Evolutionary conservation across 2,797 vertebrate genomes (phyloP).

Genomic region (Gadopsis marmoratus): DNA sequence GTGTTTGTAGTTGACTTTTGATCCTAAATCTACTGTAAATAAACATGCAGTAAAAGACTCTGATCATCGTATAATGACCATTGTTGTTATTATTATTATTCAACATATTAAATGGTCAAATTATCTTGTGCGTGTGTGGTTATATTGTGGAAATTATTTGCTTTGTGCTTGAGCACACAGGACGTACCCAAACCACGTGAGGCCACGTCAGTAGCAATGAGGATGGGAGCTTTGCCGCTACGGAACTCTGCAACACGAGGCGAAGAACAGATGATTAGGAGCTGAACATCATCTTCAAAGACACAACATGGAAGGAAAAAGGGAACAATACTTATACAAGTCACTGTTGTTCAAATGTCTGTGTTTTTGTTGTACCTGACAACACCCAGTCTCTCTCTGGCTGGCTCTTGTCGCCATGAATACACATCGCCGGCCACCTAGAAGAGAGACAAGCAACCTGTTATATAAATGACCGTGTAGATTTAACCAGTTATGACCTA

Average conservation of each 20-base stretch:
- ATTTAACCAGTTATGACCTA: background rate
- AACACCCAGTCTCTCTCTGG: conserved; percentile 97
- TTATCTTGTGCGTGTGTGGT: conserved; percentile 9
- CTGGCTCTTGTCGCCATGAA: conserved; percentile 99
- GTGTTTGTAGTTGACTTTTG: conserved; percentile 25
- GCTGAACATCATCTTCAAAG: background rate
- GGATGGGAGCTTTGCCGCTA: conserved; percentile 97
- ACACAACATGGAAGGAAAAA: background rate
- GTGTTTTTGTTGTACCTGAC: conserved; percentile 59
- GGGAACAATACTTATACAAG: background rate
- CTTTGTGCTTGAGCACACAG: conserved; percentile 75
- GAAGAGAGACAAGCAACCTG: conserved; percentile 5
- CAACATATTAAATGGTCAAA: conserved; percentile 13
- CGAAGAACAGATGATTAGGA: background rate
- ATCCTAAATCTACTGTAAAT: conserved; percentile 15
- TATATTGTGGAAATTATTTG: conserved; percentile 7
- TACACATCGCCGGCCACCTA: conserved; percentile 99
- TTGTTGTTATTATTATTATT: background rate
- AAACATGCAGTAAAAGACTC: conserved; percentile 41
- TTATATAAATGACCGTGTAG: background rate
- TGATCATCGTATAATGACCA: conserved; percentile 1
- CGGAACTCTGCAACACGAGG: conserved; percentile 90
- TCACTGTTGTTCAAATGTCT: background rate
- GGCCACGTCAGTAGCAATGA: conserved; percentile 98
- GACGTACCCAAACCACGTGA: conserved; percentile 99